Conservation (phyloP, 2,113 vertebrate genomes). For the Crotalus viridis region DNA sequence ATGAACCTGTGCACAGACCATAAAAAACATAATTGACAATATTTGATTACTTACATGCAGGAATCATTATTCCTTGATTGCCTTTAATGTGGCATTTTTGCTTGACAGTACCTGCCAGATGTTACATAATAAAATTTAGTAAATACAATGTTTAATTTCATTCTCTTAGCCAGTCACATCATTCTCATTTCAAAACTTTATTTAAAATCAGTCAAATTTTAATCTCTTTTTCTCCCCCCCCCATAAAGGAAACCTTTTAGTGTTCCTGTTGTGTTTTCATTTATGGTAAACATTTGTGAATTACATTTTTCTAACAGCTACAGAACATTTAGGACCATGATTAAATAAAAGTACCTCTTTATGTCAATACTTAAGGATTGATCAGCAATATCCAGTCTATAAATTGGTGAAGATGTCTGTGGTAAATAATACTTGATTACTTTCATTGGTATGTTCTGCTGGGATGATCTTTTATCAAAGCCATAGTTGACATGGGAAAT, state of each 20-base stretch:
- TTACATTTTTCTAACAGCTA: background rate
- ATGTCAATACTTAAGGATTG: background rate
- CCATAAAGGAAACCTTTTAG: background rate
- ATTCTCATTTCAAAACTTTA: background rate
- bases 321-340: background rate
- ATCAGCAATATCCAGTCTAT: background rate
- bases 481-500: constrained; percentile 22
- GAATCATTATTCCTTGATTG: background rate
- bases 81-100: background rate
- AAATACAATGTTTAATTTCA: background rate
- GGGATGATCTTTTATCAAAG: constrained; percentile 32
- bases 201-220: background rate
- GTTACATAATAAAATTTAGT: background rate
- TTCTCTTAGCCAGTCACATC: background rate
- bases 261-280: background rate
- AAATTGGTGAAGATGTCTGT: background rate
- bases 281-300: fast-evolving
- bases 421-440: constrained; percentile 19
- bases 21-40: background rate
- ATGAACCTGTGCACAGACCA: background rate
- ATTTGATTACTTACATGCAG: background rate
- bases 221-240: background rate
- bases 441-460: constrained; percentile 17
- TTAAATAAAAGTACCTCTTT: constrained; percentile 2
- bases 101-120: background rate